Conservation (phyloP, 1,140 invertebrate genomes). For the Whitmania pigra region DNA sequence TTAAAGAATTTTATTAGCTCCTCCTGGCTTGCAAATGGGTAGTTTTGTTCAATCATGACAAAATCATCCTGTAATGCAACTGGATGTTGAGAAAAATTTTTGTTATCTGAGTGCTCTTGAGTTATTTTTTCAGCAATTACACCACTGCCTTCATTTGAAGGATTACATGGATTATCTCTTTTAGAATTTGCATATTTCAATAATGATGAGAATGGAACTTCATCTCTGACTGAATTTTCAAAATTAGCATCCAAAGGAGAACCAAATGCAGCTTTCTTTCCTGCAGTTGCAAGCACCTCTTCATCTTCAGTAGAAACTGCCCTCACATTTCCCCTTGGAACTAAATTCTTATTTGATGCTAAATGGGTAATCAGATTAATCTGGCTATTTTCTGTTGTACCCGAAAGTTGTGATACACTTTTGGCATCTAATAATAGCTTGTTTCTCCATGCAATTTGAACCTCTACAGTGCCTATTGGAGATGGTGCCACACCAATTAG, state of each 20-base stretch:
- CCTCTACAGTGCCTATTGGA: neutral
- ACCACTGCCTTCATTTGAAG: neutral
- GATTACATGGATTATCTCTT: neutral
- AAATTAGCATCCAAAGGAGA: neutral
- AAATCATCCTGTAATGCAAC: neutral
- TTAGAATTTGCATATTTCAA: neutral
- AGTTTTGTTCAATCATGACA: conserved; percentile 9
- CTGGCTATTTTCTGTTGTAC: neutral
- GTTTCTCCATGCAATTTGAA: conserved; percentile 1
- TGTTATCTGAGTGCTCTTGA: neutral
- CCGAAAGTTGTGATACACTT: neutral
- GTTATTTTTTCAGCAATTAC: neutral
- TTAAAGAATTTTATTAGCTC: conserved; percentile 1
- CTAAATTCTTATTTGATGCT: neutral
- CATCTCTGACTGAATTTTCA: neutral
- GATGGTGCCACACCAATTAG: neutral
- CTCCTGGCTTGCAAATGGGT: neutral
- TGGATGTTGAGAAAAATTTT: neutral
- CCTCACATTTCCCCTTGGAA: too few relatives aligned
- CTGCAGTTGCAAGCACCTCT: neutral
- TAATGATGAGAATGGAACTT: neutral
- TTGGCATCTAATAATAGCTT: conserved; percentile 9
- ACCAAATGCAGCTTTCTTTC: conserved; percentile 1
- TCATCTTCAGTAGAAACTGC: neutral
- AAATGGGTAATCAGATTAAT: neutral